These are phyloP conservation scores for Eospalax fontanierii DNA, from an alignment of 2,797 vertebrate genomes.

Conservation along the genomic window DNA sequence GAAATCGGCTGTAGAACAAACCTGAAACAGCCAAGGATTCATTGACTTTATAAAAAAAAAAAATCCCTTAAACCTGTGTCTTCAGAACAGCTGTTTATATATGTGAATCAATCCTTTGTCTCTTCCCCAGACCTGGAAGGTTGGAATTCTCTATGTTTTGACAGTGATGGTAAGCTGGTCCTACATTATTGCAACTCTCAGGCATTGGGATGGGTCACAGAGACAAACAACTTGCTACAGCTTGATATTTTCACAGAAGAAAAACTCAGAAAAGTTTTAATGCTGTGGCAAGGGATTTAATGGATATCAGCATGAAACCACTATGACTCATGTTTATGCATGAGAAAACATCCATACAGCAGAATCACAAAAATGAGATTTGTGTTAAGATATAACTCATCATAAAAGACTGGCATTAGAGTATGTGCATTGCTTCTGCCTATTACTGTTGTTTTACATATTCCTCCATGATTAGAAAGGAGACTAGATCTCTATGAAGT, in stretches of 20 bases:
- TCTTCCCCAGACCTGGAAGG: slow-evolving; percentile 98
- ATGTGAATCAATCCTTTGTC: slow-evolving; percentile 98
- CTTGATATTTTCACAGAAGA: slow-evolving; percentile 56
- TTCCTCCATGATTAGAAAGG: background rate
- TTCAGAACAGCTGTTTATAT: slow-evolving; percentile 97
- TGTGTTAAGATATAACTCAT: slow-evolving; percentile 14
- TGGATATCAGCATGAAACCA: slow-evolving; percentile 36
- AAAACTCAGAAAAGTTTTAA: slow-evolving; percentile 65
- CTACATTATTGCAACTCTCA: slow-evolving; percentile 99
- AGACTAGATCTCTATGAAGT: background rate
- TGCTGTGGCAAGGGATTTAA: slow-evolving; percentile 37
- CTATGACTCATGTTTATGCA: slow-evolving; percentile 9
- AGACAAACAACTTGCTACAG: slow-evolving; percentile 23
- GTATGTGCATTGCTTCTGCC: background rate
- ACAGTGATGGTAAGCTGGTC: slow-evolving; percentile 97
- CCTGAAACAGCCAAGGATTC: slow-evolving; percentile 95
- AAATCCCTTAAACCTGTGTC: slow-evolving; percentile 96
- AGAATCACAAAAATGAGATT: slow-evolving; percentile 47
- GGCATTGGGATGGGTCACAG: slow-evolving; percentile 95
- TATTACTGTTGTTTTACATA: background rate
- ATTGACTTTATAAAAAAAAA: slow-evolving; percentile 95
- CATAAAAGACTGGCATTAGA: background rate
- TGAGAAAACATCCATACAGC: slow-evolving; percentile 45
- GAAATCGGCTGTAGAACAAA: slow-evolving; percentile 96
- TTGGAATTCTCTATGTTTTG: slow-evolving; percentile 97